Percentiles rank a stretch among this genome's conserved stretches.
phyloP scores from a whole-genome alignment of 1,140 invertebrate genomes.

The Neodiprion virginianus region DNA sequence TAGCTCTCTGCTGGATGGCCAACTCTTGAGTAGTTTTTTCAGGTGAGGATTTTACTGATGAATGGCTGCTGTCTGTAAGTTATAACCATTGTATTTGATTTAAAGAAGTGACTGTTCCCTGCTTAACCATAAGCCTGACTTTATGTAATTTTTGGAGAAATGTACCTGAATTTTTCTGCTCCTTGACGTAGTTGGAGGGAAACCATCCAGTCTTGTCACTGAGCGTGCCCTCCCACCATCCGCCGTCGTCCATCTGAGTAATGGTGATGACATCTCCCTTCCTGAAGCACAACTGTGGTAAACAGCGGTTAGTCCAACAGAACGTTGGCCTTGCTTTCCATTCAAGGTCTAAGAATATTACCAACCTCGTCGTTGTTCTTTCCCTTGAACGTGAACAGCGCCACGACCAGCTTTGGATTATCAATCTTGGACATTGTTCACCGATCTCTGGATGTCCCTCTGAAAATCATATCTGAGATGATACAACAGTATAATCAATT shows the following conservation, averaged over 20 bases:
- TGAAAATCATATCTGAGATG: too few relatives aligned
- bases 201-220: conserved; percentile 97
- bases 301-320: conserved; percentile 17
- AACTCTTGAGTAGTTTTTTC: conserved; percentile 66
- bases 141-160: background rate
- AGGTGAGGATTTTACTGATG: conserved; percentile 66
- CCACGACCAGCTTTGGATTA: conserved; percentile 81
- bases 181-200: conserved; percentile 96
- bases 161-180: conserved; percentile 71
- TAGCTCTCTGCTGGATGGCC: conserved; percentile 68
- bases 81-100: background rate
- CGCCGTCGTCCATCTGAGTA: conserved; percentile 86
- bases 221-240: conserved; percentile 97
- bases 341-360: conserved; percentile 15
- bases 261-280: conserved; percentile 97
- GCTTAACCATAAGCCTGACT: too few relatives aligned
- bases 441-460: conserved; percentile 6
- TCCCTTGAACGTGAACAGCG: conserved; percentile 92
- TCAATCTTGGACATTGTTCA: conserved; percentile 59
- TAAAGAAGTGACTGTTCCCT: conserved; percentile 2
- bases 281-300: conserved; percentile 86
- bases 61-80: conserved; percentile 57
- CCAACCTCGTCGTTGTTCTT: conserved; percentile 95
- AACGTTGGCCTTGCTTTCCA: conserved; percentile 9
- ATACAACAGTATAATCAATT: too few relatives aligned